Conservation (phyloP, 2,888 invertebrate species). For the Drosophila mimica region DNA sequence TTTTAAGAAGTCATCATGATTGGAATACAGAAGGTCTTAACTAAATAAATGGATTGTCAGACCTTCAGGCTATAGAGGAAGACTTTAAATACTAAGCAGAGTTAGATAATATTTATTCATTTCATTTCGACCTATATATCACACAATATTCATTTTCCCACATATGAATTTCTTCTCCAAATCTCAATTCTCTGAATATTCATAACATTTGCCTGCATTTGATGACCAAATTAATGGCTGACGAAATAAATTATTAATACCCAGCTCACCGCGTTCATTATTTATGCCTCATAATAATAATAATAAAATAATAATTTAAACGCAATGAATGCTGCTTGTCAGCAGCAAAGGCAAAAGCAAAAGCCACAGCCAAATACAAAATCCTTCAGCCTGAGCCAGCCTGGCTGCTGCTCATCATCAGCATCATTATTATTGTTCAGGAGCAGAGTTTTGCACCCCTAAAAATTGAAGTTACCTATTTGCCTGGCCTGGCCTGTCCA, state of each 20-base stretch:
- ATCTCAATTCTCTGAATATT: conserved; percentile 53
- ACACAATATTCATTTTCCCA: conserved; percentile 42
- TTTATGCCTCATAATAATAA: conserved; percentile 69
- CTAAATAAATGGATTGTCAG: not conserved
- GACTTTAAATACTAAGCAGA: not conserved
- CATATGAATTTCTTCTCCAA: conserved; percentile 26
- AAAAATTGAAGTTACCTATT: conserved; percentile 65
- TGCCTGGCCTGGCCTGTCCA: conserved; percentile 16
- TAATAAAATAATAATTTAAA: conserved; percentile 79
- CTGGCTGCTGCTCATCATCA: conserved; percentile 39
- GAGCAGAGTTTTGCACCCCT: conserved; percentile 61
- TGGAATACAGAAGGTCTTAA: not conserved
- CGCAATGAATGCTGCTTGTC: conserved; percentile 76
- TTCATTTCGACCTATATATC: conserved; percentile 6
- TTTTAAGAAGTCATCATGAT: not conserved
- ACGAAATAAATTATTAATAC: conserved; percentile 24
- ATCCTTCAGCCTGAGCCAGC: conserved; percentile 38
- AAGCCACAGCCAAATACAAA: conserved; percentile 49
- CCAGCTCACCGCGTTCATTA: conserved; percentile 45
- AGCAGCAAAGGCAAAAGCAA: conserved; percentile 43
- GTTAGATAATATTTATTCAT: not conserved
- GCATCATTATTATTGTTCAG: conserved; percentile 35
- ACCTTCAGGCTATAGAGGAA: not conserved
- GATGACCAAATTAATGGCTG: conserved; percentile 73
- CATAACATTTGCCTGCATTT: conserved; percentile 67